Base-by-base conservation (phyloP, 2,113 vertebrate species). In the Protomyctophum bolini region DNA sequence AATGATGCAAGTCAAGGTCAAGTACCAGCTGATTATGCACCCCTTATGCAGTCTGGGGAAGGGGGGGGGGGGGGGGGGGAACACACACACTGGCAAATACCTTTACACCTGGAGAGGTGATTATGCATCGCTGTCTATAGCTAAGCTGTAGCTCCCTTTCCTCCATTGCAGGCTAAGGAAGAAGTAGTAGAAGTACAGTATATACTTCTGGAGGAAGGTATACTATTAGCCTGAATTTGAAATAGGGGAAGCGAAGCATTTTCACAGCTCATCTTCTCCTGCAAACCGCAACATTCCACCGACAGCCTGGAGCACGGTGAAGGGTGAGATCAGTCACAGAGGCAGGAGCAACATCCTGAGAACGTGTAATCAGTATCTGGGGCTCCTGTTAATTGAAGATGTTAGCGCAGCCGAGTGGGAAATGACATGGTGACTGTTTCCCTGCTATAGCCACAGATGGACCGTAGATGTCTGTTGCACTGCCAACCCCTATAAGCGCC, bases 1-100 rank as follows among this genome's bases (percentile, higher is more conserved):
- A 92, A 90, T 87, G 85, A 86, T 73, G 87, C 71, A 78, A 90
- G 83, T 85, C 91, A 92, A 92, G 88, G 91, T 90, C 87, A 91
- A 83, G 80, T 73, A 74, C 66, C 47, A 72, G 83, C 64, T 89
- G 81, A 90, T 88, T 91, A 86, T 87, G 73, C 79, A 33, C 66
- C 77, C 57, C 80, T 82, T 84, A 83, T 70, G 78, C 75, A 82
- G 74, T 79, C 67, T 48, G 48, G 80, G 72, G 55, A 14, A 63
- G 9, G 6, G 47, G 10, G n/a, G 64, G 9, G 6, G 47, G 10
- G n/a, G n/a, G n/a, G 64, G 9, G 6, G 47, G 10, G n/a, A 11
- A 78, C 67, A 84, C 86, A 80, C 64, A 77, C 68, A 66, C 66
- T 47, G 21, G 75, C 82, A 79, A 79, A 82, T 68, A 82, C 76